Percentiles rank a stretch among this genome's conserved stretches.
phyloP scores from a whole-genome alignment of 2,888 invertebrate species.

The Noctua pronuba region DNA sequence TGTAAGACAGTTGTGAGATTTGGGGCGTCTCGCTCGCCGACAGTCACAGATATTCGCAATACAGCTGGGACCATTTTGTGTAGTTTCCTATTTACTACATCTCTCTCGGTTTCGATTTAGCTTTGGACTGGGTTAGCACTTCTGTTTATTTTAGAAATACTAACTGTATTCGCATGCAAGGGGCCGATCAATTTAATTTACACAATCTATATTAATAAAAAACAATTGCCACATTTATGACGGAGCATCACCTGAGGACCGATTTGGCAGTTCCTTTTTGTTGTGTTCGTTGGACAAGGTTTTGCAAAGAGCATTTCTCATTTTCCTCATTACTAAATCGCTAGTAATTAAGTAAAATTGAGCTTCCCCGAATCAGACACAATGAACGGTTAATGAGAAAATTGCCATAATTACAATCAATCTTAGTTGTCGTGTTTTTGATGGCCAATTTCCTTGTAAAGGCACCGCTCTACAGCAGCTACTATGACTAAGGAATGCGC shows the following conservation, averaged over 20 bases:
- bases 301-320: neutral
- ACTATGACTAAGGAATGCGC: neutral
- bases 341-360: neutral
- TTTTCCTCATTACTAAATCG: neutral
- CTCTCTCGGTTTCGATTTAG: slow-evolving; percentile 23
- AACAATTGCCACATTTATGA: neutral
- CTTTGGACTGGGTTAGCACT: slow-evolving; percentile 7
- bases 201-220: neutral
- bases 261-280: neutral
- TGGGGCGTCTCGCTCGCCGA: slow-evolving; percentile 14
- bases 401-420: slow-evolving; percentile 6
- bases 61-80: slow-evolving; percentile 36
- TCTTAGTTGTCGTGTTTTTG: neutral
- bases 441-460: neutral
- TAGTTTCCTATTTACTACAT: slow-evolving; percentile 25
- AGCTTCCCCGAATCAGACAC: slow-evolving; percentile 1
- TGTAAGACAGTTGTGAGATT: slow-evolving; percentile 33
- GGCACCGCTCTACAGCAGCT: neutral
- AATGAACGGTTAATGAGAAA: slow-evolving; percentile 9
- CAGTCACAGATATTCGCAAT: slow-evolving; percentile 33
- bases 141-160: slow-evolving; percentile 24
- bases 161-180: too few species aligned
- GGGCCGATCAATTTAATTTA: neutral
- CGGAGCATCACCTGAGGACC: neutral
- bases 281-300: neutral